Evolutionary conservation across 2,113 vertebrate genomes (phyloP), one percentile per base, ranked within the genome.

Genomic region (Piaya cayana): DNA sequence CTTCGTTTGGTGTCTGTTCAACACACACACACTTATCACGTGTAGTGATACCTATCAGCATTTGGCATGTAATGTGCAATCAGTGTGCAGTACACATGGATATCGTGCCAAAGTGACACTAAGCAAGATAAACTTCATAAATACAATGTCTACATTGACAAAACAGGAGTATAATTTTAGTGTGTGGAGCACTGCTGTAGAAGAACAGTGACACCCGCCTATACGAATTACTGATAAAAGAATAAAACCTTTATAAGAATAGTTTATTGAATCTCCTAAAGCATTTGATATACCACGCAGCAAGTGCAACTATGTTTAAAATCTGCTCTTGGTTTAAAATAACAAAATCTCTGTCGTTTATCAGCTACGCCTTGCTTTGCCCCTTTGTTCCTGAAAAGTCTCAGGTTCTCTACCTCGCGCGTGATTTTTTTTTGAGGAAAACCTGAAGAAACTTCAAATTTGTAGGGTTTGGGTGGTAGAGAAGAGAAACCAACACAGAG

Each of bases 201-300:
- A 75, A 93, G 70, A 92, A 70, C 43, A 69, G 93, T 67, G 72
- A 83, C 53, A 71, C 52, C 32, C 65, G 59, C 76, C 68, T 95
- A 58, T 39, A 43, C 0, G 21, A 87, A 79, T 92, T 95, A 86
- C 64, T 76, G 74, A 84, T 64, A 88, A 93, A 93, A 94, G 93
- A 95, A 94, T 79, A 83, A 80, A 96, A 93, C 69, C 45, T 86
- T 84, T 45, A 47, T 90, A 96, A 95, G 86, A 96, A 90, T 76
- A 92, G 90, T 93, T 79, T 64, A 68, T 30, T 81, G 58, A 78
- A 14, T 93, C 65, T 93, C 90, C 93, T 96, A 88, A 95, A 96
- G 92, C 76, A 0, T 88, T 90, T 82, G 69, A 91, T 88, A 90
- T 36, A 95, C 36, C 82, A 77, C 36, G 3, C 88, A 86, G 82